These are phyloP conservation scores for Haplochromis vanheusdeni DNA, from an alignment of 2,113 vertebrate species.

Conservation along the genomic window DNA sequence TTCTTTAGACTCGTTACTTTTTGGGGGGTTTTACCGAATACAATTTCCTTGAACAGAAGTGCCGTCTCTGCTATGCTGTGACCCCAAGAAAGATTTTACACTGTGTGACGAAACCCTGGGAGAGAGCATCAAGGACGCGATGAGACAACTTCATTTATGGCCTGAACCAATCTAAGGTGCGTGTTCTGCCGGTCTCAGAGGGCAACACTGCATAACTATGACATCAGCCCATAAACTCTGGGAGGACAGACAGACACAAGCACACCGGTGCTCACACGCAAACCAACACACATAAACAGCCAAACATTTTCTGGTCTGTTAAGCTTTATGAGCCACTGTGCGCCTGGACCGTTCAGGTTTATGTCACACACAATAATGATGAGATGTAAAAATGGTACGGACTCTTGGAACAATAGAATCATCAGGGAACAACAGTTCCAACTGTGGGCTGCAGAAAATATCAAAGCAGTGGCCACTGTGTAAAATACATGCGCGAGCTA, in stretches of 20 bases:
- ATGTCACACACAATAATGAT: not conserved
- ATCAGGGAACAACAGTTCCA: not conserved
- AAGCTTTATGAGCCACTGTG: slow-evolving; percentile 23
- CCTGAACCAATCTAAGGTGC: slow-evolving; percentile 47
- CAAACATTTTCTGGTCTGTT: not conserved
- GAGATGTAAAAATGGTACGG: slow-evolving; percentile 1
- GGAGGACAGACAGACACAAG: not conserved
- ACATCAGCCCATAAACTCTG: slow-evolving; percentile 59
- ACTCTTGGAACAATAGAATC: not conserved
- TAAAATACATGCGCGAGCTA: not conserved
- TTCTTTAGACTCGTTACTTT: not conserved
- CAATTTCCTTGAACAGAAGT: not conserved
- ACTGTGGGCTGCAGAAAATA: not conserved
- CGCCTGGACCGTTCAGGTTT: not conserved
- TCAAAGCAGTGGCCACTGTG: not conserved
- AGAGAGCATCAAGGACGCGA: slow-evolving; percentile 22
- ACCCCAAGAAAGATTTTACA: not conserved
- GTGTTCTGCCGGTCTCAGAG: slow-evolving; percentile 45
- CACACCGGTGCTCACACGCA: not conserved
- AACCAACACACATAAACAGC: slow-evolving; percentile 6
- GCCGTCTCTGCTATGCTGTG: not conserved
- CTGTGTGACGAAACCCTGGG: slow-evolving; percentile 12
- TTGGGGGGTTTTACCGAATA: accelerated
- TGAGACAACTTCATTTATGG: slow-evolving; percentile 46
- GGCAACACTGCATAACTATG: slow-evolving; percentile 56